A percentile compares a stretch with the other conserved stretches of the same genome.
phyloP scores from a whole-genome alignment of 2,113 vertebrate genomes.

The Grus americana region DNA sequence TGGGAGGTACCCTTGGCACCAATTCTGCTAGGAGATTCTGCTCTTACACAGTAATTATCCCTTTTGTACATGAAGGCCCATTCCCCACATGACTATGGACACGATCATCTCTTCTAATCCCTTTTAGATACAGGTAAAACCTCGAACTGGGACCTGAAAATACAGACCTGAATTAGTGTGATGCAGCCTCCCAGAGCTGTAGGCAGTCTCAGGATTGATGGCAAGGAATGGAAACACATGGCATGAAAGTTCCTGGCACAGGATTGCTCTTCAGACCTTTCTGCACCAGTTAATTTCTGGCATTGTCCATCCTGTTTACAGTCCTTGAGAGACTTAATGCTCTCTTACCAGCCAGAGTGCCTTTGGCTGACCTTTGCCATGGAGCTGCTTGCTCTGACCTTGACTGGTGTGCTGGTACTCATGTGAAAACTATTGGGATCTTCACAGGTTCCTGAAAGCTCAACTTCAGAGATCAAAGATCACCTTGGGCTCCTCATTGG shows the following conservation, averaged over 20 bases:
- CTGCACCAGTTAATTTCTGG: constrained; percentile 40
- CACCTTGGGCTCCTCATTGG: not conserved
- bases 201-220: not conserved
- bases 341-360: not conserved
- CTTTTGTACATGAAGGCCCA: not conserved
- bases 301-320: not conserved
- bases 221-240: constrained; percentile 41
- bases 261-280: constrained; percentile 26
- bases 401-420: not conserved
- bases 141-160: not conserved
- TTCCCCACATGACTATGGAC: not conserved
- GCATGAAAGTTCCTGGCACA: not conserved
- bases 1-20: not conserved
- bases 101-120: not conserved
- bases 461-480: not conserved
- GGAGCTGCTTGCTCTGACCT: constrained; percentile 13
- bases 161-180: not conserved
- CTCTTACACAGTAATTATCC: not conserved
- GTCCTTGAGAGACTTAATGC: not conserved
- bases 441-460: not conserved
- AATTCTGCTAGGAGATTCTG: not conserved
- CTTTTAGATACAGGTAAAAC: not conserved
- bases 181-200: not conserved
- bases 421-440: not conserved
- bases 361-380: constrained; percentile 38